phyloP scores from a whole-genome alignment of 2,113 vertebrate species.

The Pachypanchax playfairii region DNA sequence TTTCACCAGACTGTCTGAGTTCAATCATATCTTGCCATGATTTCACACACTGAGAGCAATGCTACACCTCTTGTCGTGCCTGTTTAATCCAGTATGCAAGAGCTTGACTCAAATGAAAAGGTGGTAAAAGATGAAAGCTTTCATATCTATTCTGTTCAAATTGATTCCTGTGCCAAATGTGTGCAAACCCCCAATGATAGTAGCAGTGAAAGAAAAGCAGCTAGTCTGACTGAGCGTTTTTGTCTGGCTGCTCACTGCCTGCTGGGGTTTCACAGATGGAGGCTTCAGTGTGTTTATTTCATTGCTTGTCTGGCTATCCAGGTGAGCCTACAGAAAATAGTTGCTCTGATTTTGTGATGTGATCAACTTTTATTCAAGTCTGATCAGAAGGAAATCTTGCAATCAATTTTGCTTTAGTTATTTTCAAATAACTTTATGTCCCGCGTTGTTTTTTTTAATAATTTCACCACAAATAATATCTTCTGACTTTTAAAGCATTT shows the following conservation, averaged over 20 bases:
- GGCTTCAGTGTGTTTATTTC: constrained; percentile 27
- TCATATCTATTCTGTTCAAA: constrained; percentile 64
- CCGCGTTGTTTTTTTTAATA: constrained; percentile 18
- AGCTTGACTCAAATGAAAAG: constrained; percentile 66
- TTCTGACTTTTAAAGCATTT: constrained; percentile 25
- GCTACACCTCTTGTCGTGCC: constrained; percentile 55
- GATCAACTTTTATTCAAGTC: constrained; percentile 22
- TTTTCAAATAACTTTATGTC: neutral
- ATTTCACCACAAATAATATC: constrained; percentile 11
- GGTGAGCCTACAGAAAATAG: constrained; percentile 17
- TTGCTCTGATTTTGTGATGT: constrained; percentile 18
- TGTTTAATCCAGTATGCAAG: constrained; percentile 55
- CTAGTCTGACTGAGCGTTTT: constrained; percentile 57
- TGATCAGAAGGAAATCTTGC: constrained; percentile 6
- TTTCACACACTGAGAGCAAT: constrained; percentile 36
- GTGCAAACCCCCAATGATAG: constrained; percentile 62
- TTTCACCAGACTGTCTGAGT: constrained; percentile 40
- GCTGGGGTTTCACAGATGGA: constrained; percentile 42
- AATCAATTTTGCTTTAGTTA: neutral
- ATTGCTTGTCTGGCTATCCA: constrained; percentile 23
- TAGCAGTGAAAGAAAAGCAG: constrained; percentile 66
- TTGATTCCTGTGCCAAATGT: constrained; percentile 66
- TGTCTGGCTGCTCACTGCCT: constrained; percentile 43
- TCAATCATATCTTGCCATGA: constrained; percentile 43
- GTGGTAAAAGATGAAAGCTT: constrained; percentile 61